phyloP scores from a whole-genome alignment of 1,140 invertebrate genomes.

The Steinernema feltiae region DNA sequence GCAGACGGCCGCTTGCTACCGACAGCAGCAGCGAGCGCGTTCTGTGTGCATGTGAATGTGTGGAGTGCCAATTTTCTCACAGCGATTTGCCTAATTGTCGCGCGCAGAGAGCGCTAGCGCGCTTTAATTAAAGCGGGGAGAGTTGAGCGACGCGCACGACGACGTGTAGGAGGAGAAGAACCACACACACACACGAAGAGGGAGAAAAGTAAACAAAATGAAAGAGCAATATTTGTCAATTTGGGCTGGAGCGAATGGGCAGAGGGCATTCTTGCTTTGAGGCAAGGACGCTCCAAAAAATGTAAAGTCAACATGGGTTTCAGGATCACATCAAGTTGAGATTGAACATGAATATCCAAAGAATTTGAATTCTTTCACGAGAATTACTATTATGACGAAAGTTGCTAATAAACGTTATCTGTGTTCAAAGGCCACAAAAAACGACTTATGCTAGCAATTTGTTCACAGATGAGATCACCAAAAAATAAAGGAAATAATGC shows the following conservation, averaged over 20 bases:
- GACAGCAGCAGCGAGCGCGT: not conserved
- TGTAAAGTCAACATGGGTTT: too few species aligned
- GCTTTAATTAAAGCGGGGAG: not conserved
- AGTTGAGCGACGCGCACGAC: not conserved
- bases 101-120: not conserved
- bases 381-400: too few species aligned
- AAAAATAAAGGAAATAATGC: too few species aligned
- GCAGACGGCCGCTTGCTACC: too few species aligned
- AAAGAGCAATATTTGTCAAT: constrained; percentile 24
- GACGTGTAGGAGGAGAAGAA: not conserved
- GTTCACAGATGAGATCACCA: too few species aligned
- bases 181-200: not conserved
- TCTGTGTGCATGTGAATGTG: not conserved
- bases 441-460: too few species aligned
- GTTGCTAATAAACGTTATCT: too few species aligned
- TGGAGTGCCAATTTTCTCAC: not conserved
- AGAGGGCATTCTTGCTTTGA: too few species aligned
- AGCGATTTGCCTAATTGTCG: constrained; percentile 12
- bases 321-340: not conserved
- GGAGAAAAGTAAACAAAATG: constrained; percentile 3
- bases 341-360: constrained; percentile 5
- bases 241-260: too few species aligned
- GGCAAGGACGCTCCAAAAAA: too few species aligned
- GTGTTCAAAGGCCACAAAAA: too few species aligned
- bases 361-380: too few species aligned